These are phyloP conservation scores for Terebella lapidaria DNA, from an alignment of 2,888 invertebrate species.

Conservation along the genomic window DNA sequence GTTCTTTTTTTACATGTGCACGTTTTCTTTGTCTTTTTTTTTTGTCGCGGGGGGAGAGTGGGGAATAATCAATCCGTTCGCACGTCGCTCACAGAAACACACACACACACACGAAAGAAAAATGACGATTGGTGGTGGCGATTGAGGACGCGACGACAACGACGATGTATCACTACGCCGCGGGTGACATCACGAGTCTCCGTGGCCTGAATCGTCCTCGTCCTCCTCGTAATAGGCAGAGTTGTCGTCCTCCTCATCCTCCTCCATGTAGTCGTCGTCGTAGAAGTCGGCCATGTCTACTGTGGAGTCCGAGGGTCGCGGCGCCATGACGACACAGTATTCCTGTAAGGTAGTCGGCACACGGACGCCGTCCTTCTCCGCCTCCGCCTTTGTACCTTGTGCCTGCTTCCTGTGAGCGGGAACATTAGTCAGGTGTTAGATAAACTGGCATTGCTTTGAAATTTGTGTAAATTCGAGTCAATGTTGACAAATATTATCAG, in stretches of 20 bases:
- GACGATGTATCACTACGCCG: no score
- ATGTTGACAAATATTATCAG: no score
- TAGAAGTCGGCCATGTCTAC: constrained; percentile 93
- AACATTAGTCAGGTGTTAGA: not conserved
- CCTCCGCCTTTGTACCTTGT: constrained; percentile 86
- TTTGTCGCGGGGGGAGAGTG: no score
- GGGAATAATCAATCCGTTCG: no score
- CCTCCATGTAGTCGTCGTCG: constrained; percentile 60
- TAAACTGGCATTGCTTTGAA: not conserved
- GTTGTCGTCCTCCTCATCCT: constrained; percentile 19
- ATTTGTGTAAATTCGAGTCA: not conserved
- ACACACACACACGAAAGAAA: no score
- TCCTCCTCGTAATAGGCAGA: constrained; percentile 20
- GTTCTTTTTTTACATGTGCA: no score
- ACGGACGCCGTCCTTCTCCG: constrained; percentile 91
- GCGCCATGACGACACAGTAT: constrained; percentile 80
- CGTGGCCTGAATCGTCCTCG: constrained; percentile 32
- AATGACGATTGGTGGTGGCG: no score
- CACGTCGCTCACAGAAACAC: no score
- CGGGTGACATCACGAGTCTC: constrained; percentile 10
- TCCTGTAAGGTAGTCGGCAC: constrained; percentile 97
- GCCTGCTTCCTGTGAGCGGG: constrained; percentile 87
- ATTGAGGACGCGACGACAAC: no score
- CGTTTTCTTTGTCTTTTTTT: no score
- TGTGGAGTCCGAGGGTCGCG: constrained; percentile 74